Conservation (phyloP, 2,113 vertebrate genomes). For the Trogon melanurus region DNA sequence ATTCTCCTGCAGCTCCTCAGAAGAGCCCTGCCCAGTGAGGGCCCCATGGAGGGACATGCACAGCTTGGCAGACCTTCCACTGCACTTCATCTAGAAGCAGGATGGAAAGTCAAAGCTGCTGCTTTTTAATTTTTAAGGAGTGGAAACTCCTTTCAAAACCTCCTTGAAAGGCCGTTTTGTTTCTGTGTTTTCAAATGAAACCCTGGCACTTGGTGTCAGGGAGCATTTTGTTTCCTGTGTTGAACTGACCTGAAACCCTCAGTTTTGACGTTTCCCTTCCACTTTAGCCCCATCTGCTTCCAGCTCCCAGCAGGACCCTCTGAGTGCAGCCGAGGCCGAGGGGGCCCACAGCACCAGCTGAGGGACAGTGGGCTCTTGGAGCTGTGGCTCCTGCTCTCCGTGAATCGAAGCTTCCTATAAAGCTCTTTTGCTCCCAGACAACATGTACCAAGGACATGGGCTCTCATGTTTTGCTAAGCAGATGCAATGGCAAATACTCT, state of each 20-base stretch:
- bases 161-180: constrained; percentile 52
- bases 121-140: constrained; percentile 22
- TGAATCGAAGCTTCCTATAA: background rate
- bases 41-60: background rate
- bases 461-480: background rate
- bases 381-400: background rate
- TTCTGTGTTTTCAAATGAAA: constrained; percentile 25
- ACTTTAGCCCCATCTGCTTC: background rate
- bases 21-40: background rate
- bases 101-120: constrained; percentile 35
- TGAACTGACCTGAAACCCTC: background rate
- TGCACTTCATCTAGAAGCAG: background rate
- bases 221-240: constrained; percentile 6
- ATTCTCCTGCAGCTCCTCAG: background rate
- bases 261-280: background rate
- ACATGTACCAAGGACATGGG: fast-evolving
- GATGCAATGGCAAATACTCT: background rate
- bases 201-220: background rate
- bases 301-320: background rate
- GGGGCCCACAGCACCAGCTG: background rate
- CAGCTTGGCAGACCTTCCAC: constrained; percentile 6
- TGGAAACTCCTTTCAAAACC: constrained; percentile 41
- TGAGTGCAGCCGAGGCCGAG: fast-evolving
- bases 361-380: background rate
- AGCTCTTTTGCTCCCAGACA: background rate